Evolutionary conservation across 2,797 vertebrate genomes (phyloP).

Genomic region (Mionectes olivaceus): DNA sequence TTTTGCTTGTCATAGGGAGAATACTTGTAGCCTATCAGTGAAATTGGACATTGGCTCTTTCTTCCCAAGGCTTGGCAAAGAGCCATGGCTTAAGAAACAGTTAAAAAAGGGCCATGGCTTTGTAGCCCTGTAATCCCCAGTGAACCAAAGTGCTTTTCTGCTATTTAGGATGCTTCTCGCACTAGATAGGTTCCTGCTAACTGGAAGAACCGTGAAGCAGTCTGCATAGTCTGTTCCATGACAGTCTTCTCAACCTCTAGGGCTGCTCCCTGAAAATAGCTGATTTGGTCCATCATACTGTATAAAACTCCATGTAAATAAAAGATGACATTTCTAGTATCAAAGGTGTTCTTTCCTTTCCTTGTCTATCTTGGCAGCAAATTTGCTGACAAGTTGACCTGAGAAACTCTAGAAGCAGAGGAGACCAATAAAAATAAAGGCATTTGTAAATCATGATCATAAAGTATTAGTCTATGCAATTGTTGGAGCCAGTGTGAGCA

Average conservation of each 20-base stretch:
- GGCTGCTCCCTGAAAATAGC: neutral
- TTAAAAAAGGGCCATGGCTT: neutral
- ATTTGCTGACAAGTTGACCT: neutral
- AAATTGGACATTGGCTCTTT: neutral
- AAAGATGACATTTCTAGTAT: neutral
- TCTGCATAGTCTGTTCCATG: rapidly evolving
- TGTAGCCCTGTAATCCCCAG: neutral
- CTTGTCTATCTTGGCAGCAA: neutral
- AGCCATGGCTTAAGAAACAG: neutral
- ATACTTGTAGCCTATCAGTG: neutral
- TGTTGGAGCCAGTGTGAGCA: neutral
- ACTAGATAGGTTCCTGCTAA: neutral
- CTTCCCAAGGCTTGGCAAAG: neutral
- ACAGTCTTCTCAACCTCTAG: neutral
- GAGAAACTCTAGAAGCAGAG: neutral
- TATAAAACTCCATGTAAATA: neutral
- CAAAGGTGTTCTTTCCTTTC: neutral
- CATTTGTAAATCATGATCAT: neutral
- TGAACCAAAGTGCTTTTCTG: neutral
- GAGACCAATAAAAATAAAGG: neutral
- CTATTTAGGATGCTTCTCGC: neutral
- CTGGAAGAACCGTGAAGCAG: neutral
- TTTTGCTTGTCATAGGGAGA: neutral
- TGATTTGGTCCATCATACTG: neutral
- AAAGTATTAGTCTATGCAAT: neutral